Percentiles rank a stretch among this genome's conserved stretches.
These are phyloP conservation scores for Columba guinea DNA, from an alignment of 2,797 vertebrate genomes.

Conservation along the genomic window DNA sequence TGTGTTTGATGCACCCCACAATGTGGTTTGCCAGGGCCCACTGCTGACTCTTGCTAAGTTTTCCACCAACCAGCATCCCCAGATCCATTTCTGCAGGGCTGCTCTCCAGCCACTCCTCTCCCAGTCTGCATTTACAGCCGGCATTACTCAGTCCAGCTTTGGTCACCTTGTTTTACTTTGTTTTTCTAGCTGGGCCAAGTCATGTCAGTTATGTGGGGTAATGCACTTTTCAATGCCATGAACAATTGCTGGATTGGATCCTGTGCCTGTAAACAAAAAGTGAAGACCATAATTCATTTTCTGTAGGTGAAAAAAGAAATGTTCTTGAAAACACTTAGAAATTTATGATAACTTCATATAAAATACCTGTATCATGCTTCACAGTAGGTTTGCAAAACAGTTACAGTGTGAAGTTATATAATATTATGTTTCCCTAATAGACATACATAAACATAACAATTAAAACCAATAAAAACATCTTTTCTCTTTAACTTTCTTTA, in stretches of 20 bases:
- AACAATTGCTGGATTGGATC: not conserved
- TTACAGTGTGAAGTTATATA: not conserved
- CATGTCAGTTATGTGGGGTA: not conserved
- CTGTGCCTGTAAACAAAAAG: not conserved
- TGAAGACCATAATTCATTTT: not conserved
- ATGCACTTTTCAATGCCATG: not conserved
- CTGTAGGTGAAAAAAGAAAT: not conserved
- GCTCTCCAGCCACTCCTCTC: not conserved
- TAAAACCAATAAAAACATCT: not conserved
- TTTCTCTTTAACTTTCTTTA: not conserved
- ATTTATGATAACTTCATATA: not conserved
- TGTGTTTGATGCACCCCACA: not conserved
- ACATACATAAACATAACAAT: not conserved
- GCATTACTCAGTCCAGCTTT: not conserved
- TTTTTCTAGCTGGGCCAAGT: not conserved
- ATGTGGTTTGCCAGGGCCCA: rapidly evolving
- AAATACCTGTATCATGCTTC: not conserved
- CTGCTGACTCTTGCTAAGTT: rapidly evolving
- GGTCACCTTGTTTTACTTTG: not conserved
- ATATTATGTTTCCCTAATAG: not conserved
- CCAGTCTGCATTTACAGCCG: rapidly evolving
- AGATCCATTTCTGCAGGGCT: not conserved
- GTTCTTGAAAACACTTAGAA: not conserved
- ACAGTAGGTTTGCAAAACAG: not conserved
- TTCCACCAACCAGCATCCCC: rapidly evolving